Conservation (phyloP, 2,797 vertebrate species). For the Apogon hyalosoma region DNA sequence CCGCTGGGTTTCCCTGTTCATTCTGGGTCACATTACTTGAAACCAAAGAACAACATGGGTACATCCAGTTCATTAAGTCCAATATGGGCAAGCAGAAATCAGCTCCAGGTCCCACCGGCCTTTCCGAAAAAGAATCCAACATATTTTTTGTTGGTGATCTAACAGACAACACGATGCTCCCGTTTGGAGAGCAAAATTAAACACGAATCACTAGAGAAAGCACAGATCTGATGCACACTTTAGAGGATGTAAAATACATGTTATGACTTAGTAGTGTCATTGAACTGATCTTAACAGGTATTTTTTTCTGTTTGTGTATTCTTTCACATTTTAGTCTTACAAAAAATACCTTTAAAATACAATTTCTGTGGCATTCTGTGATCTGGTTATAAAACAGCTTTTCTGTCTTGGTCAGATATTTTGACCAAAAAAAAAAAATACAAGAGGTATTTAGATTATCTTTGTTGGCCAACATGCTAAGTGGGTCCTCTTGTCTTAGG, state of each 20-base stretch:
- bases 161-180: constrained; percentile 25
- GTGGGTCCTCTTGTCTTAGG: too few relatives aligned
- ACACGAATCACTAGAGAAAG: constrained; percentile 4
- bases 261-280: neutral
- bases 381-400: too few relatives aligned
- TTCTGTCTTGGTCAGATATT: too few relatives aligned
- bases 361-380: too few relatives aligned
- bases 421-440: too few relatives aligned
- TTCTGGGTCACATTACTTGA: constrained; percentile 62
- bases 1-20: constrained; percentile 62
- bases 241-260: neutral
- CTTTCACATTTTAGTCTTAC: too few relatives aligned
- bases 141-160: constrained; percentile 34
- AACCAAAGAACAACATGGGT: constrained; percentile 56
- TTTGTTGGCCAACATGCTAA: too few relatives aligned
- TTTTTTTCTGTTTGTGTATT: neutral
- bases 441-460: too few relatives aligned
- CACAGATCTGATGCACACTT: neutral
- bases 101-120: constrained; percentile 31
- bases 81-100: constrained; percentile 6
- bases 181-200: constrained; percentile 12
- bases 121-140: constrained; percentile 7
- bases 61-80: constrained; percentile 55
- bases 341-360: too few relatives aligned
- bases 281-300: neutral